Percentiles rank a stretch among this genome's conserved stretches.
phyloP scores from a whole-genome alignment of 2,888 invertebrate genomes.

The Meganola albula region DNA sequence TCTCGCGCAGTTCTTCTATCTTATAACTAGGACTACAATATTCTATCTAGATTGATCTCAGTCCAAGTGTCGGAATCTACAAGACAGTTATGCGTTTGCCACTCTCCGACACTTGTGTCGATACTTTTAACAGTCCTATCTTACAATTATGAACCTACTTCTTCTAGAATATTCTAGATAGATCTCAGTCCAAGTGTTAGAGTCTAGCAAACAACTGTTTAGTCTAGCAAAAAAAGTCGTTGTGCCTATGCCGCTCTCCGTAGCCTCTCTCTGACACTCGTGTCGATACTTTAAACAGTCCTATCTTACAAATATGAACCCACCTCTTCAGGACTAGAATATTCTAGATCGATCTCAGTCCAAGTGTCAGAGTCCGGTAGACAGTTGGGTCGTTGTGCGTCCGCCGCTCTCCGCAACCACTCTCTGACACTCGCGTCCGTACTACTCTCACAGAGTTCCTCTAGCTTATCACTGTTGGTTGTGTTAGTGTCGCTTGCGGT shows the following conservation, averaged over 20 bases:
- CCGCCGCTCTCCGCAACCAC: slow-evolving; percentile 54
- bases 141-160: slow-evolving; percentile 36
- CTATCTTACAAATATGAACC: not conserved
- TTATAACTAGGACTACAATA: not conserved
- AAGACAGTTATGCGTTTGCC: not conserved
- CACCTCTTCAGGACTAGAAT: slow-evolving; percentile 81
- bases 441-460: slow-evolving; percentile 53
- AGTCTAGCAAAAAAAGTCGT: no score
- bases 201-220: not conserved
- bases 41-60: not conserved
- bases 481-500: slow-evolving; percentile 56
- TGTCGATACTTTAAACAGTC: not conserved
- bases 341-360: slow-evolving; percentile 85
- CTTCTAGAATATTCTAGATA: slow-evolving; percentile 48
- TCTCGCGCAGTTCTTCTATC: not conserved
- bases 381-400: slow-evolving; percentile 37
- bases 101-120: not conserved
- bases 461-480: slow-evolving; percentile 51
- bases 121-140: not conserved
- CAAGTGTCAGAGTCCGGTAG: slow-evolving; percentile 77
- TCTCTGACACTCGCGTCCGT: slow-evolving; percentile 59
- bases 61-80: not conserved
- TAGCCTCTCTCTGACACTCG: not conserved
- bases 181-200: slow-evolving; percentile 3
- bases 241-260: not conserved